Evolutionary conservation across 2,888 invertebrate species (phyloP).

Genomic region (Drosophila longiperda): DNA sequence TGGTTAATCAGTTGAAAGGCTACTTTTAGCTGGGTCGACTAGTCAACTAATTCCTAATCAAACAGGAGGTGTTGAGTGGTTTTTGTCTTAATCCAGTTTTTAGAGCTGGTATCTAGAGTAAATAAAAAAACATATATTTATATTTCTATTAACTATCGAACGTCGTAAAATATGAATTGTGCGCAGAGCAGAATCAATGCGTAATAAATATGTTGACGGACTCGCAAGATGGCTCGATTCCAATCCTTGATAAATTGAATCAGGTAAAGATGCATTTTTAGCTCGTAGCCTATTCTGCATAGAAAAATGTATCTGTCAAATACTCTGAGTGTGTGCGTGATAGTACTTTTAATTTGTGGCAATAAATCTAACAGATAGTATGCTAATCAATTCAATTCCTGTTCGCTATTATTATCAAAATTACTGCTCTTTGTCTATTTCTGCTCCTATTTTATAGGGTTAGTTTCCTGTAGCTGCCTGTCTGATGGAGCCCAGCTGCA

Average conservation of each 20-base stretch:
- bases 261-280: neutral
- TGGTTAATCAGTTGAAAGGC: neutral
- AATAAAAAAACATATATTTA: neutral
- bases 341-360: neutral
- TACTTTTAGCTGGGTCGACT: neutral
- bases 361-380: slow-evolving; percentile 5
- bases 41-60: neutral
- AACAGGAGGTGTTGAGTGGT: no score
- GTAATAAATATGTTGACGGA: neutral
- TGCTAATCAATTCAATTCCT: slow-evolving; percentile 22
- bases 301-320: neutral
- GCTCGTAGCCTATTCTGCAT: neutral
- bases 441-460: neutral
- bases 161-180: neutral
- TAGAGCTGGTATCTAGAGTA: neutral
- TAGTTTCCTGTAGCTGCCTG: slow-evolving; percentile 9
- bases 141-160: neutral
- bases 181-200: neutral
- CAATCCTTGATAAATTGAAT: neutral
- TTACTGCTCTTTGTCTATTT: slow-evolving; percentile 1
- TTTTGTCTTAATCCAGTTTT: neutral
- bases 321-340: neutral
- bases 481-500: slow-evolving; percentile 49
- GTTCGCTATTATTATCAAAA: slow-evolving; percentile 19
- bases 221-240: neutral